These are phyloP conservation scores for Agriotes lineatus DNA, from an alignment of 2,888 invertebrate species.

Conservation along the genomic window DNA sequence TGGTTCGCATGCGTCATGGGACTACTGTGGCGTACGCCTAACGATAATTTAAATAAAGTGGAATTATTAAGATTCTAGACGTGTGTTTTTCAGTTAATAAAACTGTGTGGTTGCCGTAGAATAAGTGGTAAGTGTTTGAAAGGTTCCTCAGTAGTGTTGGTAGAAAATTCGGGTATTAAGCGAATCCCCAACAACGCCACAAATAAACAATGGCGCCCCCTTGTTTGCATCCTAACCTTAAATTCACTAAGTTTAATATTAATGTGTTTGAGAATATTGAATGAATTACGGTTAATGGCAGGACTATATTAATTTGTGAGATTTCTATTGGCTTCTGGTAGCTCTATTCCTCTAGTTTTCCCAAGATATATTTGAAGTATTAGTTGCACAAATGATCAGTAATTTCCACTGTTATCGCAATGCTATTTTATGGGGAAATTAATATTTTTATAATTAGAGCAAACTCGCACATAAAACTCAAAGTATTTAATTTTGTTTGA, in stretches of 20 bases:
- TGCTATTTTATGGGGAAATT: too few species aligned
- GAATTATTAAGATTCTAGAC: not conserved
- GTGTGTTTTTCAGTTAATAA: not conserved
- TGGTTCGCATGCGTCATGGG: not conserved
- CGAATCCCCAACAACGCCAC: not conserved
- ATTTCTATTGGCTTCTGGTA: too few species aligned
- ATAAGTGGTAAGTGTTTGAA: not conserved
- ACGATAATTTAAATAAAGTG: not conserved
- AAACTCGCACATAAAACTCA: too few species aligned
- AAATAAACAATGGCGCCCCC: constrained; percentile 41
- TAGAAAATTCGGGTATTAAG: not conserved
- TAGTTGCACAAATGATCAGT: too few species aligned
- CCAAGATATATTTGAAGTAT: too few species aligned
- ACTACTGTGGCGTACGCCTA: not conserved
- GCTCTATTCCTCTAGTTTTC: too few species aligned
- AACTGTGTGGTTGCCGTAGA: not conserved
- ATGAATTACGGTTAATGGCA: too few species aligned
- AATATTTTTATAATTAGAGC: too few species aligned
- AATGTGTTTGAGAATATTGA: not conserved
- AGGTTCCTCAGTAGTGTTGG: not conserved
- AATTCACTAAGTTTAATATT: not conserved
- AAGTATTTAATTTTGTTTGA: too few species aligned
- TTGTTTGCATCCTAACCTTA: constrained; percentile 32
- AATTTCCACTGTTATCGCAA: too few species aligned
- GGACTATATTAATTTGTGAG: too few species aligned